Percentiles rank a stretch among this genome's conserved stretches.
phyloP scores from a whole-genome alignment of 2,888 invertebrate species.

The Poecilus cupreus region DNA sequence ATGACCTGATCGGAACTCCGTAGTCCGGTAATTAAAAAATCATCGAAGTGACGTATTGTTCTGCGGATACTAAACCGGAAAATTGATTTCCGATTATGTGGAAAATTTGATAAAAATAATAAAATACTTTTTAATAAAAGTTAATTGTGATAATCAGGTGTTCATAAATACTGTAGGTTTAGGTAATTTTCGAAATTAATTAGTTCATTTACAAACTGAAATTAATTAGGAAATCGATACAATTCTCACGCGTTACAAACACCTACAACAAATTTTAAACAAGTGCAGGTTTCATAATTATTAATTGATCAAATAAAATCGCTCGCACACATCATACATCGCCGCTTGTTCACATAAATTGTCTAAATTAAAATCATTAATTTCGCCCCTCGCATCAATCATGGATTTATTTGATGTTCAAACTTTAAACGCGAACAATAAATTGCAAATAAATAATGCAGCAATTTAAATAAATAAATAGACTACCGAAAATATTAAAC shows the following conservation, averaged over 20 bases:
- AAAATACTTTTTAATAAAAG: not conserved
- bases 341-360: not conserved
- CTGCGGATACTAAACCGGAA: not conserved
- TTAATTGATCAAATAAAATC: slow-evolving; percentile 10
- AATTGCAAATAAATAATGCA: slow-evolving; percentile 5
- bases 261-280: not conserved
- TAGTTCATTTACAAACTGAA: not conserved
- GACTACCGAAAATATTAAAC: not conserved
- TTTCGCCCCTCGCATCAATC: not conserved
- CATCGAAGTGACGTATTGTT: slow-evolving; percentile 13
- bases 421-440: not conserved
- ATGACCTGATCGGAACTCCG: not conserved
- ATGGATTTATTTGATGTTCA: not conserved
- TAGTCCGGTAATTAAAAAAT: slow-evolving; percentile 12
- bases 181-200: not conserved
- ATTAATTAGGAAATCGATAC: slow-evolving; percentile 7
- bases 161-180: not conserved
- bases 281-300: not conserved
- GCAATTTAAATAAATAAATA: too few species aligned
- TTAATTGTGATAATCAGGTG: slow-evolving; percentile 1
- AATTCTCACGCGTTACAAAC: not conserved
- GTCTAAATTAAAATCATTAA: slow-evolving; percentile 17
- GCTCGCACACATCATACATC: not conserved
- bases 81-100: slow-evolving; percentile 17
- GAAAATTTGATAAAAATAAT: slow-evolving; percentile 6